A percentile compares a stretch with the other conserved stretches of the same genome.
phyloP scores from a whole-genome alignment of 2,888 invertebrate genomes.

The Limenitis camilla region DNA sequence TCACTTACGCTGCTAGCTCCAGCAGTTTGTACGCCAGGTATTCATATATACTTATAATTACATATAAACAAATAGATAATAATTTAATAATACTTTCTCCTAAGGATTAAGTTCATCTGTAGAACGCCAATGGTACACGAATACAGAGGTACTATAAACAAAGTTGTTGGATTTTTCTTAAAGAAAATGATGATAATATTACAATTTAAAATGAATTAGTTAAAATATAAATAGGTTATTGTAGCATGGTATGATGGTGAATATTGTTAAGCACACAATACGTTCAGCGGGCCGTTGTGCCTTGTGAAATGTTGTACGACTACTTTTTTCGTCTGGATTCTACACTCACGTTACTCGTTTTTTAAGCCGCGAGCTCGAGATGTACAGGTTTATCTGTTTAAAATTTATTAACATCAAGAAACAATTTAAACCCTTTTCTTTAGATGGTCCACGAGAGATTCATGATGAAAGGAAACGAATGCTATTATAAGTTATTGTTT shows the following conservation, averaged over 20 bases:
- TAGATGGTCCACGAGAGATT: slow-evolving; percentile 61
- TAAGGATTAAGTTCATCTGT: no score
- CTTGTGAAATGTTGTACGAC: slow-evolving; percentile 74
- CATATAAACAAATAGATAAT: no score
- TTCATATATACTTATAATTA: no score
- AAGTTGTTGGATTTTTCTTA: no score
- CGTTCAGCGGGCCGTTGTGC: slow-evolving; percentile 71
- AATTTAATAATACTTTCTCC: no score
- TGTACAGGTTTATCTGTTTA: slow-evolving; percentile 75
- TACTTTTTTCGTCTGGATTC: slow-evolving; percentile 75
- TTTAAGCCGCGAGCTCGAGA: slow-evolving; percentile 70
- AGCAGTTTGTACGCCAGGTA: no score
- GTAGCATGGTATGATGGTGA: slow-evolving; percentile 46
- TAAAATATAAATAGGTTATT: no score
- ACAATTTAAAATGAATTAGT: no score
- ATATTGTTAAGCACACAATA: slow-evolving; percentile 72
- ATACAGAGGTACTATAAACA: no score
- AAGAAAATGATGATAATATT: no score
- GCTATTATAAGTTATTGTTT: slow-evolving; percentile 52
- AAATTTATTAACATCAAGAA: slow-evolving; percentile 75
- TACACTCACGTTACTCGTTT: slow-evolving; percentile 71
- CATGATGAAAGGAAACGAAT: slow-evolving; percentile 63
- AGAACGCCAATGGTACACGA: no score
- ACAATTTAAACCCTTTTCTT: slow-evolving; percentile 72
- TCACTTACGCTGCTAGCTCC: no score